Evolutionary conservation across 2,888 invertebrate species (phyloP), one percentile per base, ranked within the genome.

Genomic region (Athalia cordata): DNA sequence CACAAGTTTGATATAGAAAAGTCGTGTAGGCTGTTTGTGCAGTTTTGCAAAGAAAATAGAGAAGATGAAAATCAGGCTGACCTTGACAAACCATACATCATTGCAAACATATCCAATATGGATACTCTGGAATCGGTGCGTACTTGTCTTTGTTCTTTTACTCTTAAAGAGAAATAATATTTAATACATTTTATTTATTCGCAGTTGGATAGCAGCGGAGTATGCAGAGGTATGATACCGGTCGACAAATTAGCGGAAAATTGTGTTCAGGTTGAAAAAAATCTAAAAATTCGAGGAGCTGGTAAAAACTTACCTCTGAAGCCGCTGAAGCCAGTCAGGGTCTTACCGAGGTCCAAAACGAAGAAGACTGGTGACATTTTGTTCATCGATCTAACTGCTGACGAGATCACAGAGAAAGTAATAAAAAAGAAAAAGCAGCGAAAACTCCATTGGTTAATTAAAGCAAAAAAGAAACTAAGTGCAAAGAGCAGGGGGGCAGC

Each of bases 331-430:
- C 45, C 70, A 15, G 52, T n/a, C 3, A 77, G 72, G 64, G 49
- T 55, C 5, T 9, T 55, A 3, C 65, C 65, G n/a, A 70, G 78
- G 65, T 52, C 70, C 11, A 80, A 81, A 64, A 66, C 78, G 9
- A 87, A 85, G 79, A 85, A 86, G 79, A 82, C 82, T 11, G 83
- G 83, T 72, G 84, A 88, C 61, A 84, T 89, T 79, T 81, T 88
- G 75, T 78, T 87, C 55, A 88, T 89, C n/a, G 89, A 89, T 82
- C 80, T 89, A 62, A 89, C 89, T 15, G 85, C 82, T 15, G 89
- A 89, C 45, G 82, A 82, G 64, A 83, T 82, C 45, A 81, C 81
- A 67, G 86, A 88, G 79, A 84, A 82, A 78, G 82, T 86, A 52
- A 83, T 87, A 78, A 87, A 84, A 45, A 84, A 83, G 4, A 82